Evolutionary conservation across 2,113 vertebrate species (phyloP).

Genomic region (Gallinago undulata): DNA sequence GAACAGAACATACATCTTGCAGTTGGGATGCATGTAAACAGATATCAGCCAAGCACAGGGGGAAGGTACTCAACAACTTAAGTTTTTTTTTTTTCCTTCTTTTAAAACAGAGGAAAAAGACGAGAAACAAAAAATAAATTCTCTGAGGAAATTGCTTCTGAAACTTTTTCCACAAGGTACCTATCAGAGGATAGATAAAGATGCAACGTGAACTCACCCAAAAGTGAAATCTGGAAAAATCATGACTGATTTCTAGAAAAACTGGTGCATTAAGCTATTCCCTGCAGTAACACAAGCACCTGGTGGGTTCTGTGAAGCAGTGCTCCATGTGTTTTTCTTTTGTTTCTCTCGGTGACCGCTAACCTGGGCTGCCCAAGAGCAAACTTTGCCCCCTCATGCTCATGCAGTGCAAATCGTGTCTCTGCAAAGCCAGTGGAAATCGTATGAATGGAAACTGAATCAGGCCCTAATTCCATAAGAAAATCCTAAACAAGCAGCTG

Average conservation of each 20-base stretch:
- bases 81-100: not conserved
- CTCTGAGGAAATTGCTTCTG: not conserved
- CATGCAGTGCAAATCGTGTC: not conserved
- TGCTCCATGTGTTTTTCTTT: not conserved
- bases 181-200: not conserved
- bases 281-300: not conserved
- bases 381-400: no score
- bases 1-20: not conserved
- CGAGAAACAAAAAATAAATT: not conserved
- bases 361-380: not conserved
- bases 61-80: not conserved
- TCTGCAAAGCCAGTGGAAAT: not conserved
- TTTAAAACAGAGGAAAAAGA: not conserved
- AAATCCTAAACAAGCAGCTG: not conserved
- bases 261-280: not conserved
- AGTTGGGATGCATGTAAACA: not conserved
- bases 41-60: not conserved
- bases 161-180: not conserved
- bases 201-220: not conserved
- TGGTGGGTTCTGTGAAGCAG: not conserved
- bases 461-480: not conserved
- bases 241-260: not conserved
- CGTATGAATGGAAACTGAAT: not conserved
- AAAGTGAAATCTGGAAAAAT: not conserved
- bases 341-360: not conserved